Conservation (phyloP, 2,797 vertebrate species). For the Anniella stebbinsi region DNA sequence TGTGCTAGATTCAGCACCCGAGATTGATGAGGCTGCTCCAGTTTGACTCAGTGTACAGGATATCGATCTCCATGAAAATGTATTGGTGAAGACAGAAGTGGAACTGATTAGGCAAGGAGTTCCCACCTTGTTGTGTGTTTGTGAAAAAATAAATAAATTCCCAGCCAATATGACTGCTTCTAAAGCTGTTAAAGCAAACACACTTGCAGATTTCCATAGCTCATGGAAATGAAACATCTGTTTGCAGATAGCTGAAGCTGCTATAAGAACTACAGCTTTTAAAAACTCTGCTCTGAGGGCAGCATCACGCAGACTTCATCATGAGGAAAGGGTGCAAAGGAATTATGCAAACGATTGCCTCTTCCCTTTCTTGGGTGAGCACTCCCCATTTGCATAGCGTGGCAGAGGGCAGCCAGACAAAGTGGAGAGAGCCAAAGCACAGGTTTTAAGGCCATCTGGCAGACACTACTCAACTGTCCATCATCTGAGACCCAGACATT, state of each 20-base stretch:
- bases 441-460: conserved; percentile 58
- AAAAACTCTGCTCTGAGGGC: background rate
- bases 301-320: conserved; percentile 26
- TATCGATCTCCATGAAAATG: conserved; percentile 43
- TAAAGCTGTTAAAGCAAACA: conserved; percentile 35
- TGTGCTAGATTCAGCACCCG: conserved; percentile 31
- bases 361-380: background rate
- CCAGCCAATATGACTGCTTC: conserved; percentile 1
- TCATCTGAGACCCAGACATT: conserved; percentile 44
- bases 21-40: conserved; percentile 14
- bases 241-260: conserved; percentile 46
- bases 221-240: conserved; percentile 26
- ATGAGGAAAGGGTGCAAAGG: conserved; percentile 41
- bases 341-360: conserved; percentile 26
- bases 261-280: conserved; percentile 37
- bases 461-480: conserved; percentile 31
- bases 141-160: background rate
- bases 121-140: conserved; percentile 17
- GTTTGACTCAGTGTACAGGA: conserved; percentile 38
- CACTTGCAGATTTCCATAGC: conserved; percentile 24
- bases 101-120: conserved; percentile 41
- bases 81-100: conserved; percentile 40
- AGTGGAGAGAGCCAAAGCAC: background rate
- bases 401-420: conserved; percentile 24
- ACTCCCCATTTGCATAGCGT: background rate